Evolutionary conservation across 2,113 vertebrate genomes (phyloP), one percentile per base, ranked within the genome.

Genomic region (Formicarius rufipectus): DNA sequence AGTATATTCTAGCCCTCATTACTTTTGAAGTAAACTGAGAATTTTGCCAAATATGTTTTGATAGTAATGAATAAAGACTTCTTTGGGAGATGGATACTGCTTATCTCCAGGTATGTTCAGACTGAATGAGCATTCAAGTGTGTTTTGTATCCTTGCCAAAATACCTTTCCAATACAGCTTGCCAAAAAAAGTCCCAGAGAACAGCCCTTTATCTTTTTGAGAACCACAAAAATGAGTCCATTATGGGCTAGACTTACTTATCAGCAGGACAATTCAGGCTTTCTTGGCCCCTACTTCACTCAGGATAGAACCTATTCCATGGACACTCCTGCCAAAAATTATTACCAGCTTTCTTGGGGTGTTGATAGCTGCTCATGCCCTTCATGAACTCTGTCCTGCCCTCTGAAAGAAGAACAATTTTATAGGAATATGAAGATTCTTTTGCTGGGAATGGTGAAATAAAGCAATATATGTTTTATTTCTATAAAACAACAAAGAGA

Each of bases 11-110:
- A 87, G 15, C 37, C 35, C 28, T 93, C 55, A 79, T 96, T 96
- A 60, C 81, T 84, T 91, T 63, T 67, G 47, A 72, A 82, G 72
- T 59, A 67, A 95, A 62, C n/a, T 14, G 49, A 91, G 33, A 92
- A 86, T 84, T 84, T 42, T 88, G 77, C 72, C 94, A 94, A 92
- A 58, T 72, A 83, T 47, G 30, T 90, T 87, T 92, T 84, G 79
- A 84, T 87, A 49, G 58, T 55, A 79, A 80, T 91, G 93, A 94
- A 84, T 72, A 75, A 92, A 89, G 81, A 22, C 72, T 60, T 79
- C 31, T 80, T 64, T 60, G 73, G 62, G 95, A 79, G 45, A 56
- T 74, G 83, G 64, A 68, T 78, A 5, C 67, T 64, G 60, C 62
- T 94, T n/a, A 49, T 94, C 79, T 56, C 83, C 72, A 74, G 64